Evolutionary conservation across 2,113 vertebrate species (phyloP).

Genomic region (Clarias gariepinus): DNA sequence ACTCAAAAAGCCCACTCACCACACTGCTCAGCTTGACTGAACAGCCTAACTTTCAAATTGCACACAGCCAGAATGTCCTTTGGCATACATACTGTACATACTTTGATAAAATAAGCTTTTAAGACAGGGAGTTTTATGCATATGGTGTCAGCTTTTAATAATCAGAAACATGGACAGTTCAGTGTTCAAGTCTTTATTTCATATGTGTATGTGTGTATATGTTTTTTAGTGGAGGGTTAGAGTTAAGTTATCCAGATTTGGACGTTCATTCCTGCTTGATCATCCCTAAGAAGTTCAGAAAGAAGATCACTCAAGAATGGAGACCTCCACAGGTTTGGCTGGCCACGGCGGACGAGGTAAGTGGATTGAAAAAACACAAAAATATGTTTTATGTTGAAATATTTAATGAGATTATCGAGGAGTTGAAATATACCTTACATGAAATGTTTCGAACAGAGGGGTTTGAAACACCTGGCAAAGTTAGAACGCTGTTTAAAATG

Average conservation of each 20-base stretch:
- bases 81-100: neutral
- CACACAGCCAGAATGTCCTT: neutral
- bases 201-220: neutral
- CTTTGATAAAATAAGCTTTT: neutral
- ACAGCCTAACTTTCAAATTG: constrained; percentile 32
- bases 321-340: constrained; percentile 59
- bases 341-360: constrained; percentile 62
- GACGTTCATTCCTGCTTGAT: constrained; percentile 58
- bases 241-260: constrained; percentile 66
- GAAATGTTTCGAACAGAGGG: neutral
- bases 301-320: constrained; percentile 68
- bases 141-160: neutral
- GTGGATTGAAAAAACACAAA: neutral
- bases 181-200: neutral
- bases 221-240: constrained; percentile 62
- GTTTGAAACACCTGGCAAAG: neutral
- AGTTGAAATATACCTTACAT: neutral
- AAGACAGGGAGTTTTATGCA: neutral
- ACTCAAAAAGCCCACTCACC: constrained; percentile 50
- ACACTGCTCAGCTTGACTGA: constrained; percentile 23
- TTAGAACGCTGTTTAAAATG: neutral
- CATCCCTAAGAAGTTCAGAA: constrained; percentile 58
- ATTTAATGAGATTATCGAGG: neutral
- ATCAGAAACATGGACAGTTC: neutral
- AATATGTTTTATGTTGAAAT: neutral